Percentiles rank a stretch among this genome's conserved stretches.
These are phyloP conservation scores for Drosophila setosimentum DNA, from an alignment of 2,888 invertebrate genomes.

Conservation along the genomic window DNA sequence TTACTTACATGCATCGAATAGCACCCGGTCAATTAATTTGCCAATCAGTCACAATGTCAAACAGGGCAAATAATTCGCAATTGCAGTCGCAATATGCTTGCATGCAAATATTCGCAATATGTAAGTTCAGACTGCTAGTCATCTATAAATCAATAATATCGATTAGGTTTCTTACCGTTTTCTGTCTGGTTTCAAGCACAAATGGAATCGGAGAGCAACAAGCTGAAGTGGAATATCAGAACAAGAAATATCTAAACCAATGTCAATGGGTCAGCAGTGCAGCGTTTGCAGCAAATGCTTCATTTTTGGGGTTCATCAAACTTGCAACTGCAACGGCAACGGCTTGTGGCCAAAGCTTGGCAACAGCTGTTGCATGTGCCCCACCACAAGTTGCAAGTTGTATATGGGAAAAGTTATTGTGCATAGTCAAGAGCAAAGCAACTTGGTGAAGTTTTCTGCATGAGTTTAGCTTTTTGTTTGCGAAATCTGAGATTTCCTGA, in stretches of 20 bases:
- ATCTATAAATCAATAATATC: conserved; percentile 70
- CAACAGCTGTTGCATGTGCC: conserved; percentile 41
- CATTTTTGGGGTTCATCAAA: conserved; percentile 24
- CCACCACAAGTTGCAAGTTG: conserved; percentile 8
- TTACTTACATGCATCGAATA: conserved; percentile 39
- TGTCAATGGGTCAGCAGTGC: conserved; percentile 54
- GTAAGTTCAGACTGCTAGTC: conserved; percentile 12
- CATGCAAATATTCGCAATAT: conserved; percentile 32
- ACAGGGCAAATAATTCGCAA: conserved; percentile 48
- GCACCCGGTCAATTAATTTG: conserved; percentile 41
- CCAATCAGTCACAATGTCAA: conserved; percentile 71
- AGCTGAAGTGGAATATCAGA: conserved; percentile 24
- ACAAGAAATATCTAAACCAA: conserved; percentile 42
- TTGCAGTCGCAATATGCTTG: conserved; percentile 40
- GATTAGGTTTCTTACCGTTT: conserved; percentile 47
- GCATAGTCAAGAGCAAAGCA: conserved; percentile 6
- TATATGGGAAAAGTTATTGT: conserved; percentile 9
- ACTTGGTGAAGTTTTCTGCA: conserved; percentile 17
- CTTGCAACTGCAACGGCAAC: conserved; percentile 19
- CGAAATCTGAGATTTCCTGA: conserved; percentile 15
- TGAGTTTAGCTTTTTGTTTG: background rate
- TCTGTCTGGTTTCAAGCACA: conserved; percentile 22
- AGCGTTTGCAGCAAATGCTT: conserved; percentile 19
- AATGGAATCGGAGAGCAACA: conserved; percentile 23
- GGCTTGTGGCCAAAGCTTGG: conserved; percentile 6